These are phyloP conservation scores for Monopterus albus DNA, from an alignment of 2,113 vertebrate species.

Conservation along the genomic window DNA sequence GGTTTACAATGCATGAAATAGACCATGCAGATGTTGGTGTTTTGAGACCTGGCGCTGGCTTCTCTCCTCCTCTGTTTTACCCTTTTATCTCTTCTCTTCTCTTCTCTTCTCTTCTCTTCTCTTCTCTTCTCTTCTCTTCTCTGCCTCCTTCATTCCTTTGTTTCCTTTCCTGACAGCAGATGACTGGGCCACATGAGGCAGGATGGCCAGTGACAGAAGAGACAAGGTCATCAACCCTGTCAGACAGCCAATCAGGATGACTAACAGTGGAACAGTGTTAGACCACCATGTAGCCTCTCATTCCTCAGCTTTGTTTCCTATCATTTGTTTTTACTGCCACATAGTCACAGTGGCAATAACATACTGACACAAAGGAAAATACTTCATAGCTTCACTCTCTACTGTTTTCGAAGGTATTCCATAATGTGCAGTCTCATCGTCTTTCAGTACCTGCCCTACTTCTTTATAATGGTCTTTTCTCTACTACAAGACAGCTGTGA, in stretches of 20 bases:
- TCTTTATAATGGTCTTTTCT: not conserved
- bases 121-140: not conserved
- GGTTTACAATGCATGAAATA: slow-evolving; percentile 73
- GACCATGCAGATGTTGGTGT: slow-evolving; percentile 44
- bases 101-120: not conserved
- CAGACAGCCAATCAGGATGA: slow-evolving; percentile 54
- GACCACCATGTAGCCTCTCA: slow-evolving; percentile 34
- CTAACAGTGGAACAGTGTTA: slow-evolving; percentile 39
- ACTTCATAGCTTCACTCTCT: slow-evolving; percentile 12
- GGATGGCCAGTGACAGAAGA: slow-evolving; percentile 36
- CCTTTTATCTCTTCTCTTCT: slow-evolving; percentile 2
- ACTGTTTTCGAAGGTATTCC: not conserved
- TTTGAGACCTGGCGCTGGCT: slow-evolving; percentile 9
- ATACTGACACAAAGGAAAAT: slow-evolving; percentile 15
- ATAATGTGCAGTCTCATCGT: not conserved
- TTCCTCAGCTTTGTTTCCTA: slow-evolving; percentile 32
- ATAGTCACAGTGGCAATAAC: slow-evolving; percentile 3
- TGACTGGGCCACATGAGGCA: slow-evolving; percentile 22
- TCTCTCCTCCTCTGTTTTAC: not conserved
- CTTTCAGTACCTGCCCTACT: not conserved
- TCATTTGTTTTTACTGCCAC: slow-evolving; percentile 44
- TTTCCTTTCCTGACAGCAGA: slow-evolving; percentile 17
- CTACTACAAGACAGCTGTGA: not conserved
- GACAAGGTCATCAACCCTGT: slow-evolving; percentile 52
- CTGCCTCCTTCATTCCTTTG: no score